These are phyloP conservation scores for Pseudopipra pipra DNA, from an alignment of 2,113 vertebrate species.

Conservation along the genomic window DNA sequence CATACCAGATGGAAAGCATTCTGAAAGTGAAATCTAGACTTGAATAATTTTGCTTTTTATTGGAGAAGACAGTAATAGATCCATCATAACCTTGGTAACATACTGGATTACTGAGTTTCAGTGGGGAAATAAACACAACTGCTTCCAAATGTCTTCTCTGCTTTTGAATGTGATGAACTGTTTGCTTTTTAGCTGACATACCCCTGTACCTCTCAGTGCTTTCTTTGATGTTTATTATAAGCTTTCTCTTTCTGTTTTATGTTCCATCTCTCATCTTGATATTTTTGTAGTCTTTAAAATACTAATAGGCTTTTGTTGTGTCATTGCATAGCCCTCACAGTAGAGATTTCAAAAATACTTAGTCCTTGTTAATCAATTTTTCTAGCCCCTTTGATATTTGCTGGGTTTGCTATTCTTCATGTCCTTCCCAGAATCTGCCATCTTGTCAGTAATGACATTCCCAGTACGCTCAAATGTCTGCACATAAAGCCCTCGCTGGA, in stretches of 20 bases:
- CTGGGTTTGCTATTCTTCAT: not conserved
- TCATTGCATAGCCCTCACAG: not conserved
- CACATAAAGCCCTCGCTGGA: not conserved
- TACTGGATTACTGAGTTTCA: not conserved
- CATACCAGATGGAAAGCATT: not conserved
- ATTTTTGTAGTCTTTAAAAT: constrained; percentile 19
- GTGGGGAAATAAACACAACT: not conserved
- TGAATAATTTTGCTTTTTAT: not conserved
- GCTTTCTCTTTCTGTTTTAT: not conserved
- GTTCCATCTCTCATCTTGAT: not conserved
- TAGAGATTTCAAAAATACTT: not conserved
- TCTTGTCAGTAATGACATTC: not conserved
- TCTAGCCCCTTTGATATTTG: not conserved
- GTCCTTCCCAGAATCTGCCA: not conserved
- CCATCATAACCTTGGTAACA: not conserved
- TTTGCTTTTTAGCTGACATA: not conserved
- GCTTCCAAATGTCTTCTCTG: not conserved
- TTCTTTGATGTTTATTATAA: not conserved
- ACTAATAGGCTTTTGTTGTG: not conserved
- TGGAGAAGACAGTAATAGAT: not conserved
- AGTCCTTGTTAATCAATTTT: not conserved
- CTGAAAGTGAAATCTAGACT: not conserved
- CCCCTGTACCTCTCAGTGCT: not conserved
- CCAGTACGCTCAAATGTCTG: not conserved
- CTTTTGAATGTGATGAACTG: not conserved